Conservation (phyloP, 1,140 invertebrate species). For the Archivesica marissinica region DNA sequence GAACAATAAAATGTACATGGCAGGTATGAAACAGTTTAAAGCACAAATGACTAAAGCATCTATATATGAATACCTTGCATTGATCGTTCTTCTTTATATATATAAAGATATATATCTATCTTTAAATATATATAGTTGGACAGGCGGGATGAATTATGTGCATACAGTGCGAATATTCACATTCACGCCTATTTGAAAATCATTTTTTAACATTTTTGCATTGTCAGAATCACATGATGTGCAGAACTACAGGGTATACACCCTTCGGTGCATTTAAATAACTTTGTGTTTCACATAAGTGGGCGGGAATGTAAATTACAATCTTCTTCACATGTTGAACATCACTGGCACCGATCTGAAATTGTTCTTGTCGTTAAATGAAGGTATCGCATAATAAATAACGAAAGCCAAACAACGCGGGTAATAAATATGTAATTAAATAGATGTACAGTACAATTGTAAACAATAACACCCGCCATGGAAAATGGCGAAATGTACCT, state of each 20-base stretch:
- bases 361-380: slow-evolving; percentile 61
- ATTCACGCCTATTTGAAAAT: no score
- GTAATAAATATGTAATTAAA: slow-evolving; percentile 51
- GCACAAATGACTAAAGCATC: no score
- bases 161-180: no score
- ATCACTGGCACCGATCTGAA: slow-evolving; percentile 14
- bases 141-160: no score
- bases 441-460: slow-evolving; percentile 19
- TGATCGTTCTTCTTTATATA: no score
- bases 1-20: no score
- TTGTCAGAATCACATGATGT: no score
- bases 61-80: no score
- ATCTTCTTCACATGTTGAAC: neutral
- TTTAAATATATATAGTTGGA: no score
- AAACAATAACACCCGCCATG: slow-evolving; percentile 49
- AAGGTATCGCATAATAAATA: slow-evolving; percentile 47
- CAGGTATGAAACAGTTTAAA: no score
- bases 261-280: neutral
- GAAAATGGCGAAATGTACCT: slow-evolving; percentile 52
- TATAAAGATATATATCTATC: no score
- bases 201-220: no score
- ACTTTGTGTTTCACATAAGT: neutral
- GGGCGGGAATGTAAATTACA: neutral
- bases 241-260: neutral
- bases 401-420: slow-evolving; percentile 46